Evolutionary conservation across 2,113 vertebrate genomes (phyloP).

Genomic region (Accipiter cooperii): DNA sequence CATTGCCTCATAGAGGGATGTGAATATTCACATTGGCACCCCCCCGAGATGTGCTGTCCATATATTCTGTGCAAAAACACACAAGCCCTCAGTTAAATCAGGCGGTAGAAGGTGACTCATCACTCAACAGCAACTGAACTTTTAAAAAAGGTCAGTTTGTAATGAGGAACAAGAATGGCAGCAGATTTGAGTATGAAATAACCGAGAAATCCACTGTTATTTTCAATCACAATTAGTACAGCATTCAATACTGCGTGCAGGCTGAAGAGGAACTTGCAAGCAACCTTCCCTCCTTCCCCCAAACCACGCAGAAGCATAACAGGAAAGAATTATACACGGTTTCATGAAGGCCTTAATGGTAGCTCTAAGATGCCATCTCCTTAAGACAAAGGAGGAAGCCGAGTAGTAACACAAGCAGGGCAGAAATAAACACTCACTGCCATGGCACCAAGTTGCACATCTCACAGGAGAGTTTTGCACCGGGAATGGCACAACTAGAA

Average conservation of each 20-base stretch:
- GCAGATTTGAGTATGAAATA: not conserved
- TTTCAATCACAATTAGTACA: not conserved
- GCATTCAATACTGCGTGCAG: accelerated
- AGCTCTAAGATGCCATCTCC: not conserved
- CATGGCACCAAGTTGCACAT: accelerated
- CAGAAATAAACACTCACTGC: not conserved
- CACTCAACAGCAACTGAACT: not conserved
- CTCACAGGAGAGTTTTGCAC: not conserved
- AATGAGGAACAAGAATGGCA: not conserved
- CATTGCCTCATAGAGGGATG: not conserved
- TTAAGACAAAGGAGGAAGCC: not conserved
- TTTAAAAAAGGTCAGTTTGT: not conserved
- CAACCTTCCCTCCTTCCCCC: not conserved
- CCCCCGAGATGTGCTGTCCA: accelerated
- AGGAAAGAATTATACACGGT: not conserved
- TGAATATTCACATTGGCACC: not conserved
- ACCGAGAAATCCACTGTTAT: not conserved
- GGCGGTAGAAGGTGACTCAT: not conserved
- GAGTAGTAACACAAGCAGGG: not conserved
- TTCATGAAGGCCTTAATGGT: not conserved
- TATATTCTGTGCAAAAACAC: not conserved
- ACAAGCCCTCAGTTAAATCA: not conserved
- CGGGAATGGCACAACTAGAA: not conserved
- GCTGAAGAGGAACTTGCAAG: not conserved
- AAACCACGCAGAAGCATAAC: not conserved